Conservation (phyloP, 1,140 invertebrate species). For the Thalassaphorura encarpata region DNA sequence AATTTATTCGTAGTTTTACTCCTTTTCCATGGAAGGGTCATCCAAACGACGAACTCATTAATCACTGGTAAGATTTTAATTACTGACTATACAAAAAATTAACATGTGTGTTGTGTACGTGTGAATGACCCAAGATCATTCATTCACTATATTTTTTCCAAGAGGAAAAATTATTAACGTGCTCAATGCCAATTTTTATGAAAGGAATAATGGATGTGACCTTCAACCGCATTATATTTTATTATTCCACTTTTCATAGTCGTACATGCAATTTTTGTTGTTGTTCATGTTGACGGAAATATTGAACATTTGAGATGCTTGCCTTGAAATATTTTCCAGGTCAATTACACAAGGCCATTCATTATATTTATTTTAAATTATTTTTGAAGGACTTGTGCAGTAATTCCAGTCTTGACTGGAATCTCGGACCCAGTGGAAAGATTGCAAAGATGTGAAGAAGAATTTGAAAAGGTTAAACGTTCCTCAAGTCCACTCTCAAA, state of each 20-base stretch:
- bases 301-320: too few relatives aligned
- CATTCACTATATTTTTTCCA: background rate
- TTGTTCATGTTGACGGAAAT: too few relatives aligned
- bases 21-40: constrained; percentile 23
- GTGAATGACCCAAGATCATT: background rate
- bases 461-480: constrained; percentile 10
- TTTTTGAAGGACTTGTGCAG: constrained; percentile 19
- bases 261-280: constrained; percentile 1
- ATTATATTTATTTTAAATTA: too few relatives aligned
- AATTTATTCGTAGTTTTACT: constrained; percentile 17
- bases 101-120: background rate
- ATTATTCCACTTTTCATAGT: background rate
- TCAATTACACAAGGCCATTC: too few relatives aligned
- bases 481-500: constrained; percentile 17
- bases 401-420: constrained; percentile 11
- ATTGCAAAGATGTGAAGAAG: constrained; percentile 4
- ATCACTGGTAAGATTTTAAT: constrained; percentile 24
- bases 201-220: too few relatives aligned
- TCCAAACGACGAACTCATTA: constrained; percentile 24
- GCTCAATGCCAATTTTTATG: background rate
- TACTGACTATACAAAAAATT: background rate
- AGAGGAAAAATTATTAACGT: background rate
- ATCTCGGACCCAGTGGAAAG: constrained; percentile 1
- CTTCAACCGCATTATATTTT: background rate
- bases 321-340: too few relatives aligned